Evolutionary conservation across 2,888 invertebrate genomes (phyloP).

Genomic region (Harpalus rufipes): DNA sequence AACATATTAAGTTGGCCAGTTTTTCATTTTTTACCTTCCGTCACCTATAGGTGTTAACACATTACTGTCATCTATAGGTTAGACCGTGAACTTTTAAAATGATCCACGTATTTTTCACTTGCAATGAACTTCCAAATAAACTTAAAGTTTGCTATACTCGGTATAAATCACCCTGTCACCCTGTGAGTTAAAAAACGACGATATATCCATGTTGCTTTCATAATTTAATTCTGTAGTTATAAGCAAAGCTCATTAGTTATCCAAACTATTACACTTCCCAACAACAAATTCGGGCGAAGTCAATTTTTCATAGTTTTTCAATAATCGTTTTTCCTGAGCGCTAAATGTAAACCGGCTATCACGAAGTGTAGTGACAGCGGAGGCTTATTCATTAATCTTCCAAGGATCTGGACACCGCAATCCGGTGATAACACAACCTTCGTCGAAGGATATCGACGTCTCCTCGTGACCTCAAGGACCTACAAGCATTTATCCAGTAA

Average conservation of each 20-base stretch:
- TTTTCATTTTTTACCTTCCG: no score
- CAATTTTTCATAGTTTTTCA: conserved; percentile 4
- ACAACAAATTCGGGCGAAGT: not conserved
- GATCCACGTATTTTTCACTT: no score
- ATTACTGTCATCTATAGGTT: no score
- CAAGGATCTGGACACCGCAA: conserved; percentile 13
- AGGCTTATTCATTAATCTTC: conserved; percentile 38
- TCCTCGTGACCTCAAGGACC: not conserved
- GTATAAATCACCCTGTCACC: no score
- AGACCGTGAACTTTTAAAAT: no score
- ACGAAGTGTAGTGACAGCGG: not conserved
- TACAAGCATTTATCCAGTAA: not conserved
- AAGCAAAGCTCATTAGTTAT: not conserved
- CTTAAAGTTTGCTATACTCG: no score
- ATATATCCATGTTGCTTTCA: no score
- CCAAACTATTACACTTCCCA: not conserved
- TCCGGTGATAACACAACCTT: not conserved
- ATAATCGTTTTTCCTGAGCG: not conserved
- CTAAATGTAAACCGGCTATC: conserved; percentile 2
- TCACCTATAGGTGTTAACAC: no score
- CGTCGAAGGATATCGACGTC: not conserved
- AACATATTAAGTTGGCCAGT: no score
- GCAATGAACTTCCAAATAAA: no score
- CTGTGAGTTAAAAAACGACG: no score
- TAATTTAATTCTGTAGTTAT: no score